Base-by-base conservation (phyloP, 2,797 vertebrate genomes). In the Cuniculus paca region DNA sequence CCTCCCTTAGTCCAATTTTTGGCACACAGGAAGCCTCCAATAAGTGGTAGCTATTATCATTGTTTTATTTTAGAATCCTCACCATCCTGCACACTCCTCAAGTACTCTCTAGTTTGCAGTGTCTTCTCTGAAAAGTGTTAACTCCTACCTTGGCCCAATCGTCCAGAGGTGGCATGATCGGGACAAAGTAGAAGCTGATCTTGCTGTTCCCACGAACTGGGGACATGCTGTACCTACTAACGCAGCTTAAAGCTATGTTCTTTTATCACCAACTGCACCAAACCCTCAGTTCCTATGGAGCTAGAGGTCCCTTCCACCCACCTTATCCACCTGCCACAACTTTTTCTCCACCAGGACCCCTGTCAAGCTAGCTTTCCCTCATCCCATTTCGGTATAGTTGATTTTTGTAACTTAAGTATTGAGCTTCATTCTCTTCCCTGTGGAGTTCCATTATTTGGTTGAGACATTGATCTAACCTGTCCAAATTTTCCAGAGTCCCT, bases 41-140 rank as follows among this genome's bases (percentile, higher is more conserved):
- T 75, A 90, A 90, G 77, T n/a, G 36, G 48, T 16, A 61, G 24
- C 31, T 81, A 17, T 61, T 61, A 10, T 36, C 65, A n/a, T 61
- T 54, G 2, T 63, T 92, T 86, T 45, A 70, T 89, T 80, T 96
- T 81, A 34, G 70, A 83, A 87, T 72, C 42, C 24, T 94, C 56
- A 42, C 22, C 56, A 68, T 78, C 91, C 58, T 90, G 20, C 14
- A 74, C 28, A 39, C 22, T 28, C 2, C 11, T 34, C 45, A 90
- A 58, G 75, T 10, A 81, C 24, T 81, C 58, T 70, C 52, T 75
- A 75, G 12, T 68, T 90, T 78, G 24, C 39, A 85, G 45, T 31
- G 1, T 91, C 39, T 52, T 87, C 45, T 86, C 90, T 63, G 61
- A 90, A 60, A 88, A 91, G 2, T 45, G 63, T 9, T 84, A 16